Base-by-base conservation (phyloP, 2,888 invertebrate genomes). In the Caradrina kadenii region DNA sequence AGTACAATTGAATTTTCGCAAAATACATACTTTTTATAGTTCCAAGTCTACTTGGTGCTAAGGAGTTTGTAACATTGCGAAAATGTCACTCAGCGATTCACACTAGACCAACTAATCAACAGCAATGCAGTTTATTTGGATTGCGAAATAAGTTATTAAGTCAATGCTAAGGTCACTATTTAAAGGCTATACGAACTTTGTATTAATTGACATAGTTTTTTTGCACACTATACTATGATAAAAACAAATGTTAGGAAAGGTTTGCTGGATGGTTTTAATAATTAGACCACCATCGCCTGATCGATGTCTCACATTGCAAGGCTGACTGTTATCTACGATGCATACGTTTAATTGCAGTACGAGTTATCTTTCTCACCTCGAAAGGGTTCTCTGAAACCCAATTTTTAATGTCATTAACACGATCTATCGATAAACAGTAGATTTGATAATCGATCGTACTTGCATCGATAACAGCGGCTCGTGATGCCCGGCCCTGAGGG, bases 401-500 rank as follows among this genome's bases (percentile, higher is more conserved):
- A 73, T 56, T 63, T 60, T 70, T 69, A 78, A 73, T 80, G 73
- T 80, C 75, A 84, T 81, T 79, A 84, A 72, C 76, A 76, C 31
- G 73, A 74, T 69, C 67, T 52, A 70, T 22, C 70, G 68, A 84
- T 80, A 81, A 79, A 69, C 70, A 56, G 60, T 60, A 55, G 65
- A 73, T 73, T 50, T 53, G 55, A 69, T 62, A 66, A 35, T 48
- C 49, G 52, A 72, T 71, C 69, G 66, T 70, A 77, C 73, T 74
- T 80, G 84, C 76, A 76, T 79, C 77, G 80, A 76, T 72, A 76
- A 58, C 62, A 85, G 85, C 83, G 83, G 87, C 87, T 88, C 85
- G 88, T 87, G 86, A 85, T 84, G 81, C 64, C 73, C 88, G 94
- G 90, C 95, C 94, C 87, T 95, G 94, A 91, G 86, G 83, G 85